Conservation (phyloP, 2,113 vertebrate genomes). For the Arenaria interpres region DNA sequence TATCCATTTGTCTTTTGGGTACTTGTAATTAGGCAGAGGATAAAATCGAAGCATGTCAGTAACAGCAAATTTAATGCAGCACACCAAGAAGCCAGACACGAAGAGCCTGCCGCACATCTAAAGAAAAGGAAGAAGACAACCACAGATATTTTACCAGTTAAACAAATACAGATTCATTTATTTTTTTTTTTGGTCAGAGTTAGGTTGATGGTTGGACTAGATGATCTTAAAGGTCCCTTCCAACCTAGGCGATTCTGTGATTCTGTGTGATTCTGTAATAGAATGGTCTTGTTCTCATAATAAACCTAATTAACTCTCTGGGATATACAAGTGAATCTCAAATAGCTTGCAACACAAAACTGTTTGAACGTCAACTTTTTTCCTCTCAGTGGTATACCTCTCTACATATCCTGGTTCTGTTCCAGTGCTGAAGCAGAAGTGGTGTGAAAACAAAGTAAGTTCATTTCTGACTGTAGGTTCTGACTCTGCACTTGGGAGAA, state of each 20-base stretch:
- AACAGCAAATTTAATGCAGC: background rate
- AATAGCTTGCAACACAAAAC: background rate
- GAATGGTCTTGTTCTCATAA: background rate
- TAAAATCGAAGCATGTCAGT: background rate
- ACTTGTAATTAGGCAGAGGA: background rate
- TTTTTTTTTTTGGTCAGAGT: no score
- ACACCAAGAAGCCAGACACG: background rate
- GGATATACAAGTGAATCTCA: background rate
- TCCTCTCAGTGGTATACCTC: fast-evolving
- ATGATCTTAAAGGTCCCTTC: no score
- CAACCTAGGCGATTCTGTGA: no score
- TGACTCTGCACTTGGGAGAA: background rate
- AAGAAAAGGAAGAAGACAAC: background rate
- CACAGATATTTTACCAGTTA: background rate
- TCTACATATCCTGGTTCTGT: background rate
- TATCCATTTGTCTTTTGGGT: background rate
- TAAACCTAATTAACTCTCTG: background rate
- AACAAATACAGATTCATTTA: background rate
- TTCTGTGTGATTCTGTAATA: background rate
- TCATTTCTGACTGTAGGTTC: background rate
- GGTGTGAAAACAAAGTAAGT: background rate
- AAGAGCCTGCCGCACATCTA: background rate
- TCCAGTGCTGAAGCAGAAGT: background rate
- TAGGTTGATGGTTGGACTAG: no score
- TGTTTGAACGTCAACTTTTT: background rate